phyloP scores from a whole-genome alignment of 2,888 invertebrate genomes.

The Branchellion lobata region DNA sequence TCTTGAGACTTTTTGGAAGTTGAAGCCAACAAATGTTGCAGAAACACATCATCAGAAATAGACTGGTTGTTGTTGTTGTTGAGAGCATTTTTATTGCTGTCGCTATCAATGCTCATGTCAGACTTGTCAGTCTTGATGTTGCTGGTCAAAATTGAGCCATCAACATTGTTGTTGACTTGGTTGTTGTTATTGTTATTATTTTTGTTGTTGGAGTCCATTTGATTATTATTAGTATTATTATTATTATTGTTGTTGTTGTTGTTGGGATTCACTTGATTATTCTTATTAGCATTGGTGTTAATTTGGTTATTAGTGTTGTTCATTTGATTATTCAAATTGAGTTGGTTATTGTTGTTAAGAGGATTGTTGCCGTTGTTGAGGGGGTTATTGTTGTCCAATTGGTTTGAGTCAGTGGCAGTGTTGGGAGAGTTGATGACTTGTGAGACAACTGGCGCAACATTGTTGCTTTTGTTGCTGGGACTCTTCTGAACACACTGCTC shows the following conservation, averaged over 20 bases:
- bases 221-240: not conserved
- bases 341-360: too few relatives aligned
- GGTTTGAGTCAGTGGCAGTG: not conserved
- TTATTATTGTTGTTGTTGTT: not conserved
- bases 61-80: constrained; percentile 13
- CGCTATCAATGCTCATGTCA: too few relatives aligned
- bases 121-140: constrained; percentile 16
- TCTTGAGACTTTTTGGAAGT: constrained; percentile 12
- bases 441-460: too few relatives aligned
- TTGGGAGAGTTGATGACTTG: not conserved
- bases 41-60: not conserved
- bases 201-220: not conserved
- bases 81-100: constrained; percentile 3
- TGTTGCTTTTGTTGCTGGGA: not conserved
- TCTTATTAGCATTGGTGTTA: not conserved
- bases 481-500: not conserved
- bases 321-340: too few relatives aligned
- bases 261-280: not conserved
- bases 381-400: not conserved
- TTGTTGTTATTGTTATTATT: constrained; percentile 5
- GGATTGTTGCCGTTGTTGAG: too few relatives aligned
- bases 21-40: constrained; percentile 1
- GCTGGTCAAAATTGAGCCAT: not conserved
- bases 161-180: not conserved
- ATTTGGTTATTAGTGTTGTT: not conserved